Evolutionary conservation across 2,797 vertebrate species (phyloP).

Genomic region (Poeciliopsis presidionis): DNA sequence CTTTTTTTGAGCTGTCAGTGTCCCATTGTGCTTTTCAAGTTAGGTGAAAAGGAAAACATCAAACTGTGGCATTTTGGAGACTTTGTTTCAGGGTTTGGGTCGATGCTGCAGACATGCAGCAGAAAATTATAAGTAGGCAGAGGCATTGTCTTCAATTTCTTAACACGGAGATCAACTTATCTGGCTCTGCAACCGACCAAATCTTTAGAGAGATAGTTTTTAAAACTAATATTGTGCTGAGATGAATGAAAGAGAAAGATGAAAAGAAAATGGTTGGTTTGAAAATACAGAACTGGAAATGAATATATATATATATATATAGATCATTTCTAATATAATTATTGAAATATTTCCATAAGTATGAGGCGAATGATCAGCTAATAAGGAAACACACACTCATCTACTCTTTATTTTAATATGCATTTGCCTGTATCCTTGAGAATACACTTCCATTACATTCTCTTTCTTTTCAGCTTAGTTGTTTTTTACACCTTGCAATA

Average conservation of each 20-base stretch:
- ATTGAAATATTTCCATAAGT: background rate
- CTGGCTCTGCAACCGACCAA: background rate
- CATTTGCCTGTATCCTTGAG: background rate
- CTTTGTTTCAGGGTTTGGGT: background rate
- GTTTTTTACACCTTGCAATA: background rate
- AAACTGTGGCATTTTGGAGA: background rate
- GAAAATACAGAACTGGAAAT: background rate
- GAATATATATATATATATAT: background rate
- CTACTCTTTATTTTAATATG: background rate
- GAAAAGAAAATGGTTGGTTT: background rate
- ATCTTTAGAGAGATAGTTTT: background rate
- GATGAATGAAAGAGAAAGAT: background rate
- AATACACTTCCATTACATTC: background rate
- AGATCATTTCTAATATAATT: background rate
- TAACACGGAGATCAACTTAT: background rate
- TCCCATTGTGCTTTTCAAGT: constrained; percentile 1
- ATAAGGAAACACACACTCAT: background rate
- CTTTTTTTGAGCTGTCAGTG: background rate
- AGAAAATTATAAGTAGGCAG: background rate
- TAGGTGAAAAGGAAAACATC: background rate
- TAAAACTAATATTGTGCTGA: background rate
- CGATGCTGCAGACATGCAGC: background rate
- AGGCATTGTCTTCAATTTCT: background rate
- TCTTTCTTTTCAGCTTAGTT: background rate
- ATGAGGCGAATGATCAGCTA: background rate